These are phyloP conservation scores for Autographa gamma DNA, from an alignment of 2,888 invertebrate genomes.

Conservation along the genomic window DNA sequence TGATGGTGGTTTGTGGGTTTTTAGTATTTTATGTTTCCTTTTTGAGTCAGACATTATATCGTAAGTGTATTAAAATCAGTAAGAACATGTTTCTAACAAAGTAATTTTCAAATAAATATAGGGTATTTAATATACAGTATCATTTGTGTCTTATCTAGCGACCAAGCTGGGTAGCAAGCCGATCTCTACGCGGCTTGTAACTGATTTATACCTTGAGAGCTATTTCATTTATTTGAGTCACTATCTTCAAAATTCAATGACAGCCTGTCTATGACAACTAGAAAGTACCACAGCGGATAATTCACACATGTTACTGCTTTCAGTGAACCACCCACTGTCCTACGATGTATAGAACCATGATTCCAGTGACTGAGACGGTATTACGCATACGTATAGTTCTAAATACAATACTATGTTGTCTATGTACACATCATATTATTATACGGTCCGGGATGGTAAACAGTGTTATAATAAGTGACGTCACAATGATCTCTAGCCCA, in stretches of 20 bases:
- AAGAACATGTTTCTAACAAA: too few relatives aligned
- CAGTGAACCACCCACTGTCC: too few relatives aligned
- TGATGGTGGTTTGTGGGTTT: too few relatives aligned
- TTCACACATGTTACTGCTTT: too few relatives aligned
- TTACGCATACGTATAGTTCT: neutral
- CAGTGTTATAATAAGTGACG: constrained; percentile 28
- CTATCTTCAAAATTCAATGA: neutral
- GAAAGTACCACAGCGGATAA: neutral
- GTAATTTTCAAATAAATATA: too few relatives aligned
- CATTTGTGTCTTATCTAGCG: neutral
- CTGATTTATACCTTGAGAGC: neutral
- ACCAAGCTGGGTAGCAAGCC: too few relatives aligned
- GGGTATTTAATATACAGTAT: neutral
- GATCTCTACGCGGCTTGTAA: too few relatives aligned
- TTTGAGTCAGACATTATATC: too few relatives aligned
- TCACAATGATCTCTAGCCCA: constrained; percentile 26
- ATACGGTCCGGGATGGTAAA: neutral
- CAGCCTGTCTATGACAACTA: neutral
- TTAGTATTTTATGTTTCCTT: too few relatives aligned
- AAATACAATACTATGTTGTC: neutral
- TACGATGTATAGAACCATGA: neutral
- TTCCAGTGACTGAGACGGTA: neutral
- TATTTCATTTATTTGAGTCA: neutral
- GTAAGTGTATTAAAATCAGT: too few relatives aligned
- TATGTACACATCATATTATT: neutral